Evolutionary conservation across 2,888 invertebrate genomes (phyloP), one percentile per base, ranked within the genome.

Genomic region (Trichogramma evanescens): DNA sequence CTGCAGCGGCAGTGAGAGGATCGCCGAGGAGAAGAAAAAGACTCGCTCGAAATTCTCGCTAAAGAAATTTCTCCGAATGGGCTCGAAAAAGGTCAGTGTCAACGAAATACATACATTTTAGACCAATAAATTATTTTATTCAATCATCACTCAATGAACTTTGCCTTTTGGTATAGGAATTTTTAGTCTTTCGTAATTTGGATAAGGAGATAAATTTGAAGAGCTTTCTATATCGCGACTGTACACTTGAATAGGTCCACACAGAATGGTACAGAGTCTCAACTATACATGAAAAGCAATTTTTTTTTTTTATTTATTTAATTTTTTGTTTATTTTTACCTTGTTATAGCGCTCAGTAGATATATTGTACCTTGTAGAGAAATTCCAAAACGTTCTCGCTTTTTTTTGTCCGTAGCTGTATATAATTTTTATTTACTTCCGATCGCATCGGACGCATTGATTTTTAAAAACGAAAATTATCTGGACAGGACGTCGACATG

Each of bases 61-160:
- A 51, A 90, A 91, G 72, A 92, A 92, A 73, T 85, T 93, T 66
- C 79, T 93, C 41, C 83, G 92, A 60, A 89, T 93, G 81, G 90
- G 90, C 38, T 85, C 84, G 4, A 85, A 84, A 59, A 89, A 88
- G 62, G 64, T 64, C 10, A 5, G 44, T 45, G 6, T 4, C 8
- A 38, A 39, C 10, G 26, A 26, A 10, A 9, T 48, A 0, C 6
- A 9, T 51, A 26, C 2, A 39, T 41, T 43, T 26, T 53, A 9
- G 38, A 6, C 5, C 10, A 5, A 4, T 48, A 48, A 13, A 13
- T 10, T 13, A 48, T 10, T 48, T 48, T 10, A 48, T 13, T 48
- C 5, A n/a, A 13, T 3, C 26, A 5, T 48, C 10, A 6, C 6
- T 10, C 5, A 10, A 48, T 10, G 26, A 48, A 48, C 6, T 48